Conservation (phyloP, 1,140 invertebrate genomes). For the Bactericera cockerelli region DNA sequence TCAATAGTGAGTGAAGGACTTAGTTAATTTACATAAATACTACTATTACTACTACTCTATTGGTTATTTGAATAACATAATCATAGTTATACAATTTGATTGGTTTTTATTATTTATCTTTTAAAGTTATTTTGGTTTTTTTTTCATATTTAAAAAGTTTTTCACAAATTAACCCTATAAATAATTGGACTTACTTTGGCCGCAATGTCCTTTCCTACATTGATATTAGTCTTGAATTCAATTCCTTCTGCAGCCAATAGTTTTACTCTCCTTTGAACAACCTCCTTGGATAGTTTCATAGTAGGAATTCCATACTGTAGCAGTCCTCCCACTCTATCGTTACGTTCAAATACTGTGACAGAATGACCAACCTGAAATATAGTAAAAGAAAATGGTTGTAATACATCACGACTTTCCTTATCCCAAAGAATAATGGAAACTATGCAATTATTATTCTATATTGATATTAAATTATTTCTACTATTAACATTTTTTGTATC, state of each 20-base stretch:
- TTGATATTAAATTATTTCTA: too few relatives aligned
- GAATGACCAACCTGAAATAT: slow-evolving; percentile 53
- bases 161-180: too few relatives aligned
- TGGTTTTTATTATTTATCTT: too few relatives aligned
- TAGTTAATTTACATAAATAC: too few relatives aligned
- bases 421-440: slow-evolving; percentile 1
- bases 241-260: slow-evolving; percentile 84
- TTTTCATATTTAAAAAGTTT: too few relatives aligned
- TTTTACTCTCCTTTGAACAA: slow-evolving; percentile 77
- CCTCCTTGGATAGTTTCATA: slow-evolving; percentile 89
- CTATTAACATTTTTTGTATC: too few relatives aligned
- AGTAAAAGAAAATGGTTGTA: background rate
- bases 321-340: slow-evolving; percentile 86
- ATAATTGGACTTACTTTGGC: slow-evolving; percentile 49
- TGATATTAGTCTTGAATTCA: slow-evolving; percentile 70
- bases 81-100: too few relatives aligned
- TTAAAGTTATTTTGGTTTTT: too few relatives aligned
- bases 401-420: too few relatives aligned
- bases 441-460: background rate
- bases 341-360: slow-evolving; percentile 92
- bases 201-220: slow-evolving; percentile 83
- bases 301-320: slow-evolving; percentile 96
- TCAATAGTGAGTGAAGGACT: too few relatives aligned
- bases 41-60: too few relatives aligned
- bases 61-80: too few relatives aligned